Base-by-base conservation (phyloP, 2,888 invertebrate genomes). In the Meghimatium bilineatum region DNA sequence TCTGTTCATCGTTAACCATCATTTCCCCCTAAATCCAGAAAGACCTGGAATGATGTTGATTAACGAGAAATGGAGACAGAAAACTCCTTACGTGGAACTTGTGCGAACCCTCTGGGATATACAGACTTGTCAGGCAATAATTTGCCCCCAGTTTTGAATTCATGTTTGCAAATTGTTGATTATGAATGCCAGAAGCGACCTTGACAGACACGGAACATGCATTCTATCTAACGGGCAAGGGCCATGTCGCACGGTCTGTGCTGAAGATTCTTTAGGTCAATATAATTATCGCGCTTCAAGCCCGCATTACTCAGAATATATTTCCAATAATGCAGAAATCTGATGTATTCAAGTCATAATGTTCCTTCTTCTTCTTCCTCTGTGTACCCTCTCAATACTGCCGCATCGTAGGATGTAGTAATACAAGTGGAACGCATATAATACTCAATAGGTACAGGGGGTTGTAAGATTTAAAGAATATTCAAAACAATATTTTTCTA, bases 91-190 rank as follows among this genome's bases (percentile, higher is more conserved):
- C 20, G 52, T 49, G 32, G 56, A 56, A 23, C 32, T 36, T 20
- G 17, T 23, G 23, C n/a, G 14, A 44, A 67, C 67, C 67, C 79
- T 20, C n/a, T 49, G 63, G 79, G 79, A 66, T n/a, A 44, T 67
- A 29, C 12, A 52, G 17, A n/a, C 34, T 36, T 67, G 79, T 36
- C 60, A n/a, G 36, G 34, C 60, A 80, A 77, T 72, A 71, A 72
- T 80, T 80, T 60, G 82, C 23, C 52, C 69, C 8, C 26, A 10
- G 56, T 63, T 36, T 69, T 10, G 69, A 63, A 82, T 77, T 77
- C 69, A 77, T 82, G 76, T 82, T 52, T 76, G 76, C 69, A 69
- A 82, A 82, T 69, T 66, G 76, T 69, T 77, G 52, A 69, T 82
- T 77, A 82, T 77, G 76, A 77, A 49, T 82, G 23, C 49, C 76